Percentiles rank a stretch among this genome's conserved stretches.
Evolutionary conservation across 2,113 vertebrate genomes (phyloP).

Genomic region (Eulemur macaco): DNA sequence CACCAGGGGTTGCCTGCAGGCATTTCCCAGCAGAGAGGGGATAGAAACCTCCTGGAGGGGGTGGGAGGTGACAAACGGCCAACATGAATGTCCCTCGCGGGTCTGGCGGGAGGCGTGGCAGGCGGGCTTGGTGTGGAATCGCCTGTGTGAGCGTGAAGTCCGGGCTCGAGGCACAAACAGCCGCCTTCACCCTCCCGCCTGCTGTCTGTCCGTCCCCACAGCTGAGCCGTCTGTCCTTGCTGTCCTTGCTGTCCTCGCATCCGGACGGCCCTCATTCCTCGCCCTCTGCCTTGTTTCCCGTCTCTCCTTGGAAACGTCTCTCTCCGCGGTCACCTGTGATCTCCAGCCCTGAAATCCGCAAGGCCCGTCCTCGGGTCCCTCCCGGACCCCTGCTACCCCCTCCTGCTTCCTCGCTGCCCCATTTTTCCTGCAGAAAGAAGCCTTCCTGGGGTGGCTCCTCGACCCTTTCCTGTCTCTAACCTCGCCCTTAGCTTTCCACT

Average conservation of each 20-base stretch:
- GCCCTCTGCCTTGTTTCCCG: neutral
- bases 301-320: neutral
- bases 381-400: neutral
- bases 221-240: accelerated
- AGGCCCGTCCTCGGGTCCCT: neutral
- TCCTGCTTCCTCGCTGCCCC: neutral
- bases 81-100: neutral
- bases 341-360: neutral
- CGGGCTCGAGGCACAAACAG: neutral
- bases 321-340: neutral
- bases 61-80: neutral
- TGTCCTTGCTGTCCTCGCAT: neutral
- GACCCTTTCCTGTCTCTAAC: neutral
- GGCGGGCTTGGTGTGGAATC: neutral
- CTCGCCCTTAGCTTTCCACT: neutral
- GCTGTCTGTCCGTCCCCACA: neutral
- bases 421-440: neutral
- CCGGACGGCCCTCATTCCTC: neutral
- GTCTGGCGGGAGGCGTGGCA: neutral
- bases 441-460: neutral
- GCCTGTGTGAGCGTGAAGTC: neutral
- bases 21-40: neutral
- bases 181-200: too few species aligned
- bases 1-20: neutral
- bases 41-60: neutral